Evolutionary conservation across 2,888 invertebrate genomes (phyloP), one percentile per base, ranked within the genome.

Genomic region (Standfussiana lucernea): DNA sequence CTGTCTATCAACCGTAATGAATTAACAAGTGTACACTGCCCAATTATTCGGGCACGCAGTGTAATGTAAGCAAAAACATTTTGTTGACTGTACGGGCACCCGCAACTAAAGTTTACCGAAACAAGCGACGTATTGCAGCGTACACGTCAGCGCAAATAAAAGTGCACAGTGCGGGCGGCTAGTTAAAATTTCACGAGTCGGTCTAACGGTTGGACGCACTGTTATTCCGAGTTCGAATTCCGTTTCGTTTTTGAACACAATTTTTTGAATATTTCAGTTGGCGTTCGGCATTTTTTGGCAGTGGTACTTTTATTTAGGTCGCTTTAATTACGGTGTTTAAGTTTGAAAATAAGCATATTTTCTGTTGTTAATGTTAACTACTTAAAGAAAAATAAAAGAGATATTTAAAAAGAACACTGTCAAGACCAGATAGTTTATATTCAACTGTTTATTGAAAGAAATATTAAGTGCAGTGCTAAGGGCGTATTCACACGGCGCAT

Each of bases 171-270:
- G 85, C 84, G 85, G 82, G 85, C 79, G 82, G 85, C 90, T 93
- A 92, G 93, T 95, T 94, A 94, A 94, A 95, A 92, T 94, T 94
- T 93, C 91, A 94, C 93, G 93, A 93, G 88, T 88, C 90, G 86
- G 89, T 86, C 88, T 85, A 89, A 85, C 89, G 82, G 88, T 86
- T 83, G 83, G 75, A 80, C 82, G 91, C 87, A 86, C 87, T 88
- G 90, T 89, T 91, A 88, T 91, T 91, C 80, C 74, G 73, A 85
- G 72, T 89, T 79, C 77, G 84, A 88, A 89, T 84, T 89, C 85
- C 85, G 86, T 85, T 79, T 61, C 77, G 72, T 86, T 88, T 87
- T 82, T 82, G 79, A 82, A 86, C 82, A 78, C 81, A 75, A 82
- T 89, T 91, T 90, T 88, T 90, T 82, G 80, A 91, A 92, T 91